Conservation (phyloP, 2,113 vertebrate genomes). For the Chaenogobius annularis region DNA sequence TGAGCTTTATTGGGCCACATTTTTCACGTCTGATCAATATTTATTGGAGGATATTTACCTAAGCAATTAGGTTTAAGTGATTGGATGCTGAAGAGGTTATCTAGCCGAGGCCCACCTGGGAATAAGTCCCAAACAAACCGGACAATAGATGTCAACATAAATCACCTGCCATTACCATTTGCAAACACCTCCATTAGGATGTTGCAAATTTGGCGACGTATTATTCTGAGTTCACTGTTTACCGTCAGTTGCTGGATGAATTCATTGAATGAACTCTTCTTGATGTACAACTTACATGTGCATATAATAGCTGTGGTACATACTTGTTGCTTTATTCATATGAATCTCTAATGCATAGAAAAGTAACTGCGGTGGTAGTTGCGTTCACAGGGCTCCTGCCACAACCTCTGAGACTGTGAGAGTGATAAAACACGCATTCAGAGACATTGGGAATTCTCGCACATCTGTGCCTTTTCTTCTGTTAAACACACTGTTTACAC, state of each 20-base stretch:
- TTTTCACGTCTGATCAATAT: constrained; percentile 63
- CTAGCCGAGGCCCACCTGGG: constrained; percentile 51
- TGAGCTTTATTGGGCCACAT: constrained; percentile 37
- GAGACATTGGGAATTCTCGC: constrained; percentile 74
- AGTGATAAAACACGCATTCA: constrained; percentile 69
- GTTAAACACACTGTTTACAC: constrained; percentile 58
- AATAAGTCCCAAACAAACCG: constrained; percentile 51
- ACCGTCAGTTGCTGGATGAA: not conserved
- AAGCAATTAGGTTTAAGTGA: constrained; percentile 68
- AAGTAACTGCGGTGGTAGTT: constrained; percentile 28
- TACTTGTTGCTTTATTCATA: constrained; percentile 8
- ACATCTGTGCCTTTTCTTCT: constrained; percentile 69
- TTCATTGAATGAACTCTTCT: constrained; percentile 2
- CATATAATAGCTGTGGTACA: not conserved
- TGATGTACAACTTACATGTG: not conserved
- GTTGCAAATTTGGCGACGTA: constrained; percentile 6
- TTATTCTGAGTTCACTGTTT: constrained; percentile 21
- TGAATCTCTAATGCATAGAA: constrained; percentile 12
- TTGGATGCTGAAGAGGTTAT: constrained; percentile 37
- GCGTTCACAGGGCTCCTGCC: constrained; percentile 18
- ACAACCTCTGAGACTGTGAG: constrained; percentile 47
- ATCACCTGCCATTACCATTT: constrained; percentile 58
- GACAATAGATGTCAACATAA: constrained; percentile 59
- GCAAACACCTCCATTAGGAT: constrained; percentile 55
- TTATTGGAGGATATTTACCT: constrained; percentile 64